These are phyloP conservation scores for Hafferia zeledoni DNA, from an alignment of 2,797 vertebrate genomes.

Conservation along the genomic window DNA sequence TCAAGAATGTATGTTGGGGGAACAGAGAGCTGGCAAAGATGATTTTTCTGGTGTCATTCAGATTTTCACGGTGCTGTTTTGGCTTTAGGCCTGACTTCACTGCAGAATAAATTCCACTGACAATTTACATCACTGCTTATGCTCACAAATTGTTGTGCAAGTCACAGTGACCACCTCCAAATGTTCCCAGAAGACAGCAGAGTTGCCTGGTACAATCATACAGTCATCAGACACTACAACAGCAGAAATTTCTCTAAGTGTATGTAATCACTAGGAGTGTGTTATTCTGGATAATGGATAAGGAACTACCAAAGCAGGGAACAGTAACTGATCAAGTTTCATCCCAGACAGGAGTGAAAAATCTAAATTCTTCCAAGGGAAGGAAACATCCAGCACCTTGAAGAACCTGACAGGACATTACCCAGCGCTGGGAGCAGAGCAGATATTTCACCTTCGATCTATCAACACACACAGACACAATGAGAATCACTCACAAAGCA, in stretches of 20 bases:
- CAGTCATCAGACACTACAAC: not conserved
- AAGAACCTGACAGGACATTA: too few relatives aligned
- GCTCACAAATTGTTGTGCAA: not conserved
- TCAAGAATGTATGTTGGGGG: not conserved
- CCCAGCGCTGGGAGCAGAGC: not conserved
- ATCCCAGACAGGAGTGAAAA: not conserved
- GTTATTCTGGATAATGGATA: not conserved
- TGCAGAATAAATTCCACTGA: not conserved
- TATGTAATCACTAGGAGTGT: not conserved
- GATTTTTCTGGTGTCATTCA: not conserved
- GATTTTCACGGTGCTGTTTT: rapidly evolving
- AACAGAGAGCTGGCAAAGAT: not conserved
- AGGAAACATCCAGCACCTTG: not conserved
- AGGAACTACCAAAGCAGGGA: not conserved
- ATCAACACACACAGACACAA: rapidly evolving
- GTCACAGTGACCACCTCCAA: not conserved
- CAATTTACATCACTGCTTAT: not conserved
- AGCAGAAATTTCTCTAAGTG: not conserved
- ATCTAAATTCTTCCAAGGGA: not conserved
- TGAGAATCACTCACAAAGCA: rapidly evolving
- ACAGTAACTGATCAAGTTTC: not conserved
- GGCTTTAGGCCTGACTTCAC: not conserved
- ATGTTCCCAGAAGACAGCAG: not conserved
- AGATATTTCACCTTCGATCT: not conserved
- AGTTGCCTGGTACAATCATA: not conserved